phyloP scores from a whole-genome alignment of 2,888 invertebrate genomes.

The Ligdia adustata region DNA sequence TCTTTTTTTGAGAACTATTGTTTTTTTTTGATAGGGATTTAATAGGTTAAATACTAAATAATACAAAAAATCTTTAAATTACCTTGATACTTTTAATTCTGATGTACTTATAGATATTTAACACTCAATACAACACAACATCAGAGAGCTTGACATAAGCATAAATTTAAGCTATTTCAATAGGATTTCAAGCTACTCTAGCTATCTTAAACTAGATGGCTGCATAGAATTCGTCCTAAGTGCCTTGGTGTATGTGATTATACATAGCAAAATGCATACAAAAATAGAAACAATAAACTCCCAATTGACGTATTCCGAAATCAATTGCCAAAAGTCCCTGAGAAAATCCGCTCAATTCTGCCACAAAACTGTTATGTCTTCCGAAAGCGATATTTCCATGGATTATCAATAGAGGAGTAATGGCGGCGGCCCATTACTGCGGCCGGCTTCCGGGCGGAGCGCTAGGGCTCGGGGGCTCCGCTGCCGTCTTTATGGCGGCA shows the following conservation, averaged over 20 bases:
- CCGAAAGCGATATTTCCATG: conserved; percentile 76
- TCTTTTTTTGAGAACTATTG: conserved; percentile 11
- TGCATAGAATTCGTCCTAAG: no score
- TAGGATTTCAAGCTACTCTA: no score
- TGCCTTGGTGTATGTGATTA: neutral
- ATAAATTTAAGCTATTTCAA: no score
- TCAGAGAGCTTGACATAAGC: no score
- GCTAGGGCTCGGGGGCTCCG: conserved; percentile 46
- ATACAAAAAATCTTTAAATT: no score
- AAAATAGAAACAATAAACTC: conserved; percentile 23
- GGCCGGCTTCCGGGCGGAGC: conserved; percentile 75
- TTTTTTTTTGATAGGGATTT: neutral
- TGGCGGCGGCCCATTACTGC: conserved; percentile 81
- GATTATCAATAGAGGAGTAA: conserved; percentile 82
- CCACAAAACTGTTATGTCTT: conserved; percentile 83
- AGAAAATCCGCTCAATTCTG: conserved; percentile 76
- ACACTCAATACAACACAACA: no score
- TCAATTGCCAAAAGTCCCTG: conserved; percentile 39
- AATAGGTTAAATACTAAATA: no score
- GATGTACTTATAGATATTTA: no score
- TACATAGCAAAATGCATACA: neutral
- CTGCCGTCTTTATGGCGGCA: conserved; percentile 76
- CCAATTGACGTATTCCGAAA: conserved; percentile 29
- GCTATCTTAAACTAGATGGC: no score
- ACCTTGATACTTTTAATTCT: no score